Evolutionary conservation across 2,113 vertebrate genomes (phyloP).

Genomic region (Bufo gargarizans): DNA sequence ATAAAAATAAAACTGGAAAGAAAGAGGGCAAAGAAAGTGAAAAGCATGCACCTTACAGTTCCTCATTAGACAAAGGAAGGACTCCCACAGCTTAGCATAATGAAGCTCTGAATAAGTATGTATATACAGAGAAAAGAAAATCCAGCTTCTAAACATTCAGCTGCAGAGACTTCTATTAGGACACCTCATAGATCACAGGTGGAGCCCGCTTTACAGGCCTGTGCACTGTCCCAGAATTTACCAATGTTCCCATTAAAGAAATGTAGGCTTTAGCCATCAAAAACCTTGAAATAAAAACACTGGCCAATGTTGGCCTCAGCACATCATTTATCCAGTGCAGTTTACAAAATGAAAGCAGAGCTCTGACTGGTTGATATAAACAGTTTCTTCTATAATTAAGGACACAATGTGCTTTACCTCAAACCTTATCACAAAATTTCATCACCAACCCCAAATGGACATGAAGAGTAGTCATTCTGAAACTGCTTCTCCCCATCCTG

Average conservation of each 20-base stretch:
- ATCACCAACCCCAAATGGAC: no score
- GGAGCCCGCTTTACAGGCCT: neutral
- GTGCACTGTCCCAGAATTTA: neutral
- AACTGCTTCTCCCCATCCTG: no score
- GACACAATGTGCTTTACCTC: no score
- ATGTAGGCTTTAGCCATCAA: neutral
- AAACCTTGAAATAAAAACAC: neutral
- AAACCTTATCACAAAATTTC: no score
- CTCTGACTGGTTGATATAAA: no score
- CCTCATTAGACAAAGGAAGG: neutral
- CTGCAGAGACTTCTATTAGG: neutral
- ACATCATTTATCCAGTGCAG: no score
- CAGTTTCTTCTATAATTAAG: no score
- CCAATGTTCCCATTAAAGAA: neutral
- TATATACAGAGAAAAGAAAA: neutral
- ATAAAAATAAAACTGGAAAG: neutral
- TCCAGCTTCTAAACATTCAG: slow-evolving; percentile 32
- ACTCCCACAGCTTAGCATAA: slow-evolving; percentile 32
- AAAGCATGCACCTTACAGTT: slow-evolving; percentile 28
- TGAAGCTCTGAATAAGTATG: slow-evolving; percentile 8
- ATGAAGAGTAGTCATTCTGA: no score
- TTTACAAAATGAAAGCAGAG: no score
- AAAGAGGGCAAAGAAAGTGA: neutral
- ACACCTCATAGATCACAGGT: neutral
- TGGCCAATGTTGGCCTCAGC: no score